Percentiles rank a stretch among this genome's conserved stretches.
Evolutionary conservation across 64 coral and sea anemone species (phyloP).

Genomic region (Actinia tenebrosa): DNA sequence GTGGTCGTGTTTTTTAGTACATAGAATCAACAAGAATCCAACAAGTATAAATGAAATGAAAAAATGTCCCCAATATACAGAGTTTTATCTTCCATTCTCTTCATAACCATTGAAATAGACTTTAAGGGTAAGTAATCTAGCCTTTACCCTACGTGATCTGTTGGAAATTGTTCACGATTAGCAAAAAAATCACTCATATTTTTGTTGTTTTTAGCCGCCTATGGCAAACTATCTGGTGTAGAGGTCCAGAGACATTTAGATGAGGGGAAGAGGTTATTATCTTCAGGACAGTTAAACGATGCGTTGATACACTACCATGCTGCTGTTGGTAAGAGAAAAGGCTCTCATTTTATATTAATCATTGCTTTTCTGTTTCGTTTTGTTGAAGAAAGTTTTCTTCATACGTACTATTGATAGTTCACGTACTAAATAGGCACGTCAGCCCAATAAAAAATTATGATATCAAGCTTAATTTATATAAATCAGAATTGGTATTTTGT

Average conservation of each 20-base stretch:
- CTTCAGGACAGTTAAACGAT: slow-evolving; percentile 87
- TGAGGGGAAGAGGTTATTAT: slow-evolving; percentile 77
- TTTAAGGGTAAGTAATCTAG: slow-evolving; percentile 32
- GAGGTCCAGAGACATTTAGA: slow-evolving; percentile 88
- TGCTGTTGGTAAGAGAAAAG: slow-evolving; percentile 80
- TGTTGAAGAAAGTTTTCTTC: neutral
- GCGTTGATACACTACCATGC: slow-evolving; percentile 93
- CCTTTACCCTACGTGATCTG: neutral
- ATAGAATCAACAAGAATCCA: slow-evolving; percentile 7
- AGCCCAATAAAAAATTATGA: neutral
- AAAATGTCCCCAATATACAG: slow-evolving; percentile 64
- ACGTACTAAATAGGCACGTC: neutral
- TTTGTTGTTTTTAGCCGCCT: slow-evolving; percentile 22
- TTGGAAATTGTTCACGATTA: neutral
- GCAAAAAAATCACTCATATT: neutral
- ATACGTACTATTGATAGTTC: neutral
- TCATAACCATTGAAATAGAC: slow-evolving; percentile 40
- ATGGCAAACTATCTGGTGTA: slow-evolving; percentile 56
- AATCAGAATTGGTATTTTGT: neutral
- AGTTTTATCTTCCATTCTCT: slow-evolving; percentile 52
- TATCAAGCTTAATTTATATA: neutral
- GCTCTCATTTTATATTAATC: neutral
- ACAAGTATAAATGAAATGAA: slow-evolving; percentile 12
- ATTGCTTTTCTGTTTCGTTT: neutral
- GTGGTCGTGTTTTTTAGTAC: slow-evolving; percentile 19